A percentile compares a stretch with the other conserved stretches of the same genome.
Conservation (phyloP, 2,888 invertebrate species). For the Lasioglossum leucozonium region DNA sequence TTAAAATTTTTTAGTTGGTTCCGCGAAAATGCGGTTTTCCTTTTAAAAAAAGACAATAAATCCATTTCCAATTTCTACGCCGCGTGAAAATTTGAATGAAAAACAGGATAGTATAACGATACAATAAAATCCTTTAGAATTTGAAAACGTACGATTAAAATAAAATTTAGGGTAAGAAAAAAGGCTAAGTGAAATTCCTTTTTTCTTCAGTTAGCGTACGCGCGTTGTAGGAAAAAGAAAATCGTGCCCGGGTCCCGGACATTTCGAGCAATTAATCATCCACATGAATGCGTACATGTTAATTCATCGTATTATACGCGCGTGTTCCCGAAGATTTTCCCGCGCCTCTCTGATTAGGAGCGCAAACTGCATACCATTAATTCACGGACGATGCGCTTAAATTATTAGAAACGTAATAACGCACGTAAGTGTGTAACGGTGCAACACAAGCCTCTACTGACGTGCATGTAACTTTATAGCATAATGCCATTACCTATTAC, state of each 20-base stretch:
- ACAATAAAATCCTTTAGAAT: not conserved
- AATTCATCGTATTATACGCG: not conserved
- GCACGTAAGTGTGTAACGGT: not conserved
- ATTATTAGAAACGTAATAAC: constrained; percentile 42
- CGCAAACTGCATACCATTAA: constrained; percentile 26
- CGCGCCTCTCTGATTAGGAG: not conserved
- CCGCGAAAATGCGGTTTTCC: not conserved
- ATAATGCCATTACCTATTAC: constrained; percentile 22
- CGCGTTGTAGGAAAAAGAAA: not conserved
- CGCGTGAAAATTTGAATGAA: too few species aligned
- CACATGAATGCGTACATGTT: not conserved
- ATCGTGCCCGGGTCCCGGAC: not conserved
- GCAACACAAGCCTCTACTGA: not conserved
- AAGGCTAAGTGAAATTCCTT: too few species aligned
- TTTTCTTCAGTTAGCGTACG: not conserved
- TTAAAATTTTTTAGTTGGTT: not conserved
- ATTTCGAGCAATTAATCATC: not conserved
- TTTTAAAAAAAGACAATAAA: not conserved
- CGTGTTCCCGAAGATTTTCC: constrained; percentile 13
- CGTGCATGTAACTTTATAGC: constrained; percentile 11
- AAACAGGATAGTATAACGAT: not conserved
- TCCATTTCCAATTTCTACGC: not conserved
- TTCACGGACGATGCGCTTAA: constrained; percentile 19
- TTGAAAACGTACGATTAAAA: not conserved
- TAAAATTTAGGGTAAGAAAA: not conserved